Conservation (phyloP, 2,888 invertebrate genomes). For the Anaspis maculata region DNA sequence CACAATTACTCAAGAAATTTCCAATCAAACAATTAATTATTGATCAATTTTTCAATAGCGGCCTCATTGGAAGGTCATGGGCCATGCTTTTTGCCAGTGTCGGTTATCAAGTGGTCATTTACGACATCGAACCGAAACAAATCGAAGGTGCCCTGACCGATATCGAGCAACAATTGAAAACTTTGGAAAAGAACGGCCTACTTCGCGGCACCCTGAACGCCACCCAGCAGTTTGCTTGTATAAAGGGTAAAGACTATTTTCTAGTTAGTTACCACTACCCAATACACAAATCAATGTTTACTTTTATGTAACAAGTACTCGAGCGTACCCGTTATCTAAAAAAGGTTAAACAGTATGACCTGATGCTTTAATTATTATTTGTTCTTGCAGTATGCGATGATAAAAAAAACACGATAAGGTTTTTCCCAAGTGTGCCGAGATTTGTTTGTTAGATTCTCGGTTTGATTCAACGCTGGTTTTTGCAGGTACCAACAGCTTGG, state of each 20-base stretch:
- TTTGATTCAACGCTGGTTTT: too few relatives aligned
- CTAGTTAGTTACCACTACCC: not conserved
- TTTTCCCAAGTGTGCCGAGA: too few relatives aligned
- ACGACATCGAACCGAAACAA: slow-evolving; percentile 72
- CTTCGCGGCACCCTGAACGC: slow-evolving; percentile 70
- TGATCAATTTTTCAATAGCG: too few relatives aligned
- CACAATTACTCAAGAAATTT: too few relatives aligned
- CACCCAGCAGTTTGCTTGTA: slow-evolving; percentile 65
- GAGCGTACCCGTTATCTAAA: slow-evolving; percentile 1
- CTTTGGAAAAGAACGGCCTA: slow-evolving; percentile 61
- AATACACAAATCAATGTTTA: not conserved
- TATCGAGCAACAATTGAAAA: slow-evolving; percentile 62
- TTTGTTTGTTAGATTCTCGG: too few relatives aligned
- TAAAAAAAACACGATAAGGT: too few relatives aligned
- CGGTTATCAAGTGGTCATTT: slow-evolving; percentile 82
- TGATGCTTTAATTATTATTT: too few relatives aligned
- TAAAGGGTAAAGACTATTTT: slow-evolving; percentile 49
- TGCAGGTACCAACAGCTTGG: slow-evolving; percentile 58
- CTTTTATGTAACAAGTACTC: not conserved
- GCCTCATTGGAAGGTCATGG: slow-evolving; percentile 93
- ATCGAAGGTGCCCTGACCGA: slow-evolving; percentile 65
- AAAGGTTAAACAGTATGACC: too few relatives aligned
- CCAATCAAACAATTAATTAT: too few relatives aligned
- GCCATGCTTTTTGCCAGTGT: slow-evolving; percentile 93
- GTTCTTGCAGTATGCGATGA: too few relatives aligned